A percentile compares a stretch with the other conserved stretches of the same genome.
phyloP scores from a whole-genome alignment of 2,113 vertebrate genomes.

The Alosa alosa region DNA sequence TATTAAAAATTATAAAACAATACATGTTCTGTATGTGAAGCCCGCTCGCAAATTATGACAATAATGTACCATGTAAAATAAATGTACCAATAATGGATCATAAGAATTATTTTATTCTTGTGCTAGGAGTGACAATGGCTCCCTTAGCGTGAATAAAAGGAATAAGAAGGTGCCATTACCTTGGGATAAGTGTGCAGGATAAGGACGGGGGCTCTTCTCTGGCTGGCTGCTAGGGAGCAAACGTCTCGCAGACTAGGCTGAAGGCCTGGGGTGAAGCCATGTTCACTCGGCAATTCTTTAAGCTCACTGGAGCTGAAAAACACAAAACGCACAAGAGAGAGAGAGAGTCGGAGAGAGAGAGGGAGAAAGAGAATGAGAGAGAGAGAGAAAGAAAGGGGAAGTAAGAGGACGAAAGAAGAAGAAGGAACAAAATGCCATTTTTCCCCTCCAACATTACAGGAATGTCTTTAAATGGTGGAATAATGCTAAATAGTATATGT shows the following conservation, averaged over 20 bases:
- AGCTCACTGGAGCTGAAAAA: constrained; percentile 59
- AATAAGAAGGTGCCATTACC: constrained; percentile 51
- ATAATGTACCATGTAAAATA: background rate
- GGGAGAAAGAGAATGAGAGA: background rate
- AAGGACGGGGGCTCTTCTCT: constrained; percentile 35
- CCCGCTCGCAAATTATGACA: background rate
- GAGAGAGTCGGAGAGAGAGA: constrained; percentile 40
- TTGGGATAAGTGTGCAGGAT: constrained; percentile 46
- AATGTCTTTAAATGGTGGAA: constrained; percentile 63
- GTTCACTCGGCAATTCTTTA: constrained; percentile 60
- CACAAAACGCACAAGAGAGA: constrained; percentile 42
- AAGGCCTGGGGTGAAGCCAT: constrained; percentile 50
- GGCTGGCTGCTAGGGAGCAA: constrained; percentile 46
- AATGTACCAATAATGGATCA: background rate
- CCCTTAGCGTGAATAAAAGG: constrained; percentile 23
- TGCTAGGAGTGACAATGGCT: constrained; percentile 25
- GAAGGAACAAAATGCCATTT: constrained; percentile 49
- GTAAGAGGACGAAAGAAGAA: background rate
- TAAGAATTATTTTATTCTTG: constrained; percentile 1
- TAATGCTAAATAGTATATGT: constrained; percentile 58
- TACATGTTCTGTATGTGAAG: background rate
- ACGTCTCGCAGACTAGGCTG: constrained; percentile 43
- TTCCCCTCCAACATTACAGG: constrained; percentile 49
- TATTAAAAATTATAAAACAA: constrained; percentile 9
- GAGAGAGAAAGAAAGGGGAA: background rate